phyloP scores from a whole-genome alignment of 1,140 invertebrate species.

The Steinernema feltiae region DNA sequence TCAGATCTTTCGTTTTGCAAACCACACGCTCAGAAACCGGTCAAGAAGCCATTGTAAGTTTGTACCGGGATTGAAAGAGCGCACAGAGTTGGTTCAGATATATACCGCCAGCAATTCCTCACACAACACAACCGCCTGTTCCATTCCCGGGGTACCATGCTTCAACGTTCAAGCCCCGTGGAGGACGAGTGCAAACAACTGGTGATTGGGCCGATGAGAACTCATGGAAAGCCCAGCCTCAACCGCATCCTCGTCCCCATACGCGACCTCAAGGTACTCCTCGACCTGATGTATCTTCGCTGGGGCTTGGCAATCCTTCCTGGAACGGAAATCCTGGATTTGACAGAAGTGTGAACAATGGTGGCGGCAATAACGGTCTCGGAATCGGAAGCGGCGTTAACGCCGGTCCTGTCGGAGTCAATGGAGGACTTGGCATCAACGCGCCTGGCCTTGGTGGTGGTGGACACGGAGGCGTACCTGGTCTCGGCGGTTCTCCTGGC shows the following conservation, averaged over 20 bases:
- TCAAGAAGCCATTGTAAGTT: not conserved
- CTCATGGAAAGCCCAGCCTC: not conserved
- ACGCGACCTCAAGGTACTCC: not conserved
- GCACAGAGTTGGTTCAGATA: not conserved
- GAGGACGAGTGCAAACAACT: not conserved
- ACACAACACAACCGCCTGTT: not conserved
- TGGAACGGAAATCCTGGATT: constrained; percentile 5
- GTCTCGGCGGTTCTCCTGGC: not conserved
- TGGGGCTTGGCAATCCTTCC: not conserved
- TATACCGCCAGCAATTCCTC: not conserved
- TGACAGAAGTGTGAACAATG: not conserved
- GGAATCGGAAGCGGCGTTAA: constrained; percentile 6
- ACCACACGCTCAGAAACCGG: not conserved
- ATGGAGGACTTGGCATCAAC: not conserved
- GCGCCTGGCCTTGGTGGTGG: not conserved
- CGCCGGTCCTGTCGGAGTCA: not conserved
- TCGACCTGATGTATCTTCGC: not conserved
- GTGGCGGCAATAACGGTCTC: not conserved
- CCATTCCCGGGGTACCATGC: not conserved
- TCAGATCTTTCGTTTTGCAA: constrained; percentile 1
- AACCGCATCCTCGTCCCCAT: not conserved
- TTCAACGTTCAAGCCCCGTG: not conserved
- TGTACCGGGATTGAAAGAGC: not conserved
- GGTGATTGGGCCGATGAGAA: constrained; percentile 2
- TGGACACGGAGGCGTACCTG: not conserved